Conservation (phyloP, 2,888 invertebrate genomes). For the Ferrisia virgata region DNA sequence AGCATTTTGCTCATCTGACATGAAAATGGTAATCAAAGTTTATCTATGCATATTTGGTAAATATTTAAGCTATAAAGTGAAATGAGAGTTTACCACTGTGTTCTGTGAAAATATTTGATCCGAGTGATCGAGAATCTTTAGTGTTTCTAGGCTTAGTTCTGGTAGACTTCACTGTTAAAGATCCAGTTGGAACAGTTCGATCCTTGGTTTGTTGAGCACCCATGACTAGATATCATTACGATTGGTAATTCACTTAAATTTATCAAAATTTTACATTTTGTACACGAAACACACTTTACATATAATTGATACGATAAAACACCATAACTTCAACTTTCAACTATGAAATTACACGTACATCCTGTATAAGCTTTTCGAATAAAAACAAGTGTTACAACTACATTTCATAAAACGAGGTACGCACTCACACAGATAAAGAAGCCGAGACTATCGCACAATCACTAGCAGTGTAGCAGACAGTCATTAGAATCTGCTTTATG, state of each 20-base stretch:
- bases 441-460: background rate
- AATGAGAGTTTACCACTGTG: conserved; percentile 71
- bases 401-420: background rate
- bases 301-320: background rate
- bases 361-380: background rate
- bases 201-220: conserved; percentile 94
- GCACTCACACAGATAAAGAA: conserved; percentile 10
- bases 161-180: conserved; percentile 53
- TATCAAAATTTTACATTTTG: conserved; percentile 30
- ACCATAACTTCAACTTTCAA: background rate
- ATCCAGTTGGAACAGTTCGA: conserved; percentile 69
- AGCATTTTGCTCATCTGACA: background rate
- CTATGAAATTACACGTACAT: background rate
- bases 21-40: background rate
- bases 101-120: conserved; percentile 90
- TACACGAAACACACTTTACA: background rate
- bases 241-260: conserved; percentile 38
- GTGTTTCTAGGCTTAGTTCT: conserved; percentile 61
- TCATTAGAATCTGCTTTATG: background rate
- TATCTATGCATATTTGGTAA: too few species aligned
- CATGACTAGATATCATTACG: conserved; percentile 61
- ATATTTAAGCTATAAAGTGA: too few species aligned
- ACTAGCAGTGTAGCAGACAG: background rate
- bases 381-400: conserved; percentile 30
- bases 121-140: conserved; percentile 79